Evolutionary conservation across 2,797 vertebrate genomes (phyloP).

Genomic region (Pseudomugil gertrudae): DNA sequence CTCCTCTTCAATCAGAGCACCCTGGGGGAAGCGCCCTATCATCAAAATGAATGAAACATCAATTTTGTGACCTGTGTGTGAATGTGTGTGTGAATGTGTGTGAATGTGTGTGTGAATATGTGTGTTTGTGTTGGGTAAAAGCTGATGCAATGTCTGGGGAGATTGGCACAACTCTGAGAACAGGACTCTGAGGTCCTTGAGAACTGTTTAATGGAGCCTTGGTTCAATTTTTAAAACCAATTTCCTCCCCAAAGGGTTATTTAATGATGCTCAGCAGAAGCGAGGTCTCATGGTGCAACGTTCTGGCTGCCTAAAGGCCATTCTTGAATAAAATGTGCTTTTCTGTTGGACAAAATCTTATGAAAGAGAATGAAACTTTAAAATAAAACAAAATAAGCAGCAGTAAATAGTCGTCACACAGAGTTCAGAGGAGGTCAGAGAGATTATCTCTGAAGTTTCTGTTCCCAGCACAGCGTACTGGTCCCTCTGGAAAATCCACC

Average conservation of each 20-base stretch:
- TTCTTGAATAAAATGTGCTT: neutral
- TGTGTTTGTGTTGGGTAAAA: slow-evolving; percentile 10
- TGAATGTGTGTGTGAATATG: too few species aligned
- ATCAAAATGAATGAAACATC: slow-evolving; percentile 40
- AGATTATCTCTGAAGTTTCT: neutral
- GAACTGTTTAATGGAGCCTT: slow-evolving; percentile 27
- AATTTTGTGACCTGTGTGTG: slow-evolving; percentile 14
- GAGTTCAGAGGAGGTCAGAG: neutral
- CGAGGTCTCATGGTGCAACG: slow-evolving; percentile 27
- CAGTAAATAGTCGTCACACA: neutral
- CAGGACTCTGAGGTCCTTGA: slow-evolving; percentile 13
- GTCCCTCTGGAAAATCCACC: neutral
- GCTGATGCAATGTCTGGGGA: slow-evolving; percentile 40
- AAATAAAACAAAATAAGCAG: neutral
- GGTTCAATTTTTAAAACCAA: slow-evolving; percentile 42
- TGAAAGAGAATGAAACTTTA: neutral
- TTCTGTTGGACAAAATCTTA: neutral
- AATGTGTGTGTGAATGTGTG: slow-evolving; percentile 3
- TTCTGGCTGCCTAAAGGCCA: neutral
- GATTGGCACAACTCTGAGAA: slow-evolving; percentile 26
- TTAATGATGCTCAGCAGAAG: slow-evolving; percentile 18
- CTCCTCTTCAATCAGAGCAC: slow-evolving; percentile 46
- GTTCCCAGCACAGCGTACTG: neutral
- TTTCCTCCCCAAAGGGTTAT: slow-evolving; percentile 12
- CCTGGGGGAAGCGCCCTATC: slow-evolving; percentile 37